Evolutionary conservation across 2,797 vertebrate species (phyloP), one percentile per base, ranked within the genome.

Genomic region (Botia almorhae): DNA sequence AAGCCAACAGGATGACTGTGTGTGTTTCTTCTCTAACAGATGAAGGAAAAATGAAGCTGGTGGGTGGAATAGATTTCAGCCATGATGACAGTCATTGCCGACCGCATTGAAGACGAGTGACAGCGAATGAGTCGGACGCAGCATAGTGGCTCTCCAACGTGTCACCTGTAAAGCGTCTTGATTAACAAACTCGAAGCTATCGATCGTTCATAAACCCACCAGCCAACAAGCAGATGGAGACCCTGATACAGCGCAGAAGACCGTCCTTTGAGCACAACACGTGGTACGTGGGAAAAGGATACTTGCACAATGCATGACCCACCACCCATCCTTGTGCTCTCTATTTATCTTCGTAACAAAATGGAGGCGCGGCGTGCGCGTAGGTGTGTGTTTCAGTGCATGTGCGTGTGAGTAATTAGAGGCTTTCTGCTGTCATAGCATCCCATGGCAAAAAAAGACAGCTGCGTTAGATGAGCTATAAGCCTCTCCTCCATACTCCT

Each of bases 61-160:
- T 91, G 89, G 91, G 71, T 85, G 87, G 84, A 90, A 92, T 93
- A 83, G 90, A 93, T 94, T 93, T 91, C 86, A 91, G 91, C 88
- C 90, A 90, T 7, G 3, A 85, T 86, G 86, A 88, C 33, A 88
- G 87, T 87, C 29, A 56, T 88, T 92, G 91, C 89, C 91, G 90
- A 76, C 92, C 89, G 89, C 53, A 65, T 48, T 11, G 48, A 55
- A 78, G 70, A 74, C 21, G 56, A 58, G 51, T 55, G 63, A 67
- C 26, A 11, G 26, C 75, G 75, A 81, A 76, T 64, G 63, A 74
- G 76, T 39, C 7, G 11, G 60, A 48, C 26, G 23, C 33, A 33
- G 75, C 23, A 10, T 14, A 76, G 50, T 13, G 23, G 61, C 60
- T 76, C 60, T 55, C 64, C 63, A 56, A 51, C 65, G 68, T 8